phyloP scores from a whole-genome alignment of 1,140 invertebrate species.

The Eumeta japonica region DNA sequence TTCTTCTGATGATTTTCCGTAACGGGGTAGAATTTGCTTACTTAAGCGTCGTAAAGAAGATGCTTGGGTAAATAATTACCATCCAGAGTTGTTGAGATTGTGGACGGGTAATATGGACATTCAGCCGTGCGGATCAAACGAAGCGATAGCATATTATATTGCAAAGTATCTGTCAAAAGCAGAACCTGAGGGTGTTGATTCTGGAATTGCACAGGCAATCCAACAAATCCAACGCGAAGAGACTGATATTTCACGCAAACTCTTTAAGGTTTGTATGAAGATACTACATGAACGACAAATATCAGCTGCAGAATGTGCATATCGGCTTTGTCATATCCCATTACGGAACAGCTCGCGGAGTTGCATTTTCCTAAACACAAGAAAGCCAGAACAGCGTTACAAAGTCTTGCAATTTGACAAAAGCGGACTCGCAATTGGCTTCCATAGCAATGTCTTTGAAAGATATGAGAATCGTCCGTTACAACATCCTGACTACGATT shows the following conservation, averaged over 20 bases:
- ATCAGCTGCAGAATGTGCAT: constrained; percentile 30
- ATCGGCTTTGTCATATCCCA: constrained; percentile 27
- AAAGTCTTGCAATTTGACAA: constrained; percentile 27
- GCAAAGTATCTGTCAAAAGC: constrained; percentile 39
- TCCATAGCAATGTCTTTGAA: constrained; percentile 30
- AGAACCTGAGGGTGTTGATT: constrained; percentile 25
- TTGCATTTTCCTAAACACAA: constrained; percentile 27
- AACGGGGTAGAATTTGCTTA: constrained; percentile 13
- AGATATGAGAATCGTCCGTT: too few species aligned
- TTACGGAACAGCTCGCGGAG: constrained; percentile 23
- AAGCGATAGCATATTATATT: constrained; percentile 38
- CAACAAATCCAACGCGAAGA: too few species aligned
- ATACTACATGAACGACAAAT: constrained; percentile 21
- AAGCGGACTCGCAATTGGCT: constrained; percentile 17
- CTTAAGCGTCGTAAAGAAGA: constrained; percentile 13
- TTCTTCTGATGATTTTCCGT: constrained; percentile 12
- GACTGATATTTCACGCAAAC: constrained; percentile 19
- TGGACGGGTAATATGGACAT: constrained; percentile 17
- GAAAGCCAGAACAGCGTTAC: constrained; percentile 30
- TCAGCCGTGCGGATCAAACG: too few species aligned
- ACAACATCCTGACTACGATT: constrained; percentile 27
- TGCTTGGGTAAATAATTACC: constrained; percentile 14
- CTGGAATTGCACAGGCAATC: too few species aligned
- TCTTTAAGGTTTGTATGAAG: too few species aligned
- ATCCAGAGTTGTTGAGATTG: constrained; percentile 9